phyloP scores from a whole-genome alignment of 1,140 invertebrate species.

The Drosophila prosaltans region DNA sequence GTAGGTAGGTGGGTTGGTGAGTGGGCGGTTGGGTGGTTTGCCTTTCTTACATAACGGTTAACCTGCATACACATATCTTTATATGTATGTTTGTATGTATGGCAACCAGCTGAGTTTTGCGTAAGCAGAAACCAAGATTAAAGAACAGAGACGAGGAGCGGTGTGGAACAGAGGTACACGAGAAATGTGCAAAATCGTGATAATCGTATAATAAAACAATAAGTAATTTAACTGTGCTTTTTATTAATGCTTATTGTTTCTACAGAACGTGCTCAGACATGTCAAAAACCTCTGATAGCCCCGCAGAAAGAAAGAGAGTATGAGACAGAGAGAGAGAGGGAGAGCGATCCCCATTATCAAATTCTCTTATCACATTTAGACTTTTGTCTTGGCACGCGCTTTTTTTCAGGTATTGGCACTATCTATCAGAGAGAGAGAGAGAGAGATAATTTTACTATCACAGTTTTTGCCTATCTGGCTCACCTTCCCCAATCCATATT shows the following conservation, averaged over 20 bases:
- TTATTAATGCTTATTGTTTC: constrained; percentile 40
- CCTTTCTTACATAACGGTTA: constrained; percentile 54
- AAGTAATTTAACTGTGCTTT: constrained; percentile 41
- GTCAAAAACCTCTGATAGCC: constrained; percentile 29
- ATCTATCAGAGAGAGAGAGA: background rate
- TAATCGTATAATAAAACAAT: constrained; percentile 17
- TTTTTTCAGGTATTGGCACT: background rate
- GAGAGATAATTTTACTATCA: constrained; percentile 15
- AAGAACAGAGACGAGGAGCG: background rate
- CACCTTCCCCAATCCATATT: constrained; percentile 18
- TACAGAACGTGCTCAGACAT: constrained; percentile 61
- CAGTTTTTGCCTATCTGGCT: background rate
- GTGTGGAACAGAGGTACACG: constrained; percentile 25
- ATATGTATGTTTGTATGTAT: background rate
- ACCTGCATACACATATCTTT: background rate
- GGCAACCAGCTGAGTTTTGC: constrained; percentile 67
- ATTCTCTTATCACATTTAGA: constrained; percentile 6
- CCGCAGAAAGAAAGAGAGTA: constrained; percentile 13
- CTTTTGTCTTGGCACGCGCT: constrained; percentile 7
- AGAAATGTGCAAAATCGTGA: constrained; percentile 22
- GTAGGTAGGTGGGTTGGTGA: constrained; percentile 20
- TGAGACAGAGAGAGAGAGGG: background rate
- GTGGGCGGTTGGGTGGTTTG: constrained; percentile 21
- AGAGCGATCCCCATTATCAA: background rate
- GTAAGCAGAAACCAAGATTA: constrained; percentile 55